Conservation (phyloP, 2,888 invertebrate genomes). For the Pomacea canaliculata region DNA sequence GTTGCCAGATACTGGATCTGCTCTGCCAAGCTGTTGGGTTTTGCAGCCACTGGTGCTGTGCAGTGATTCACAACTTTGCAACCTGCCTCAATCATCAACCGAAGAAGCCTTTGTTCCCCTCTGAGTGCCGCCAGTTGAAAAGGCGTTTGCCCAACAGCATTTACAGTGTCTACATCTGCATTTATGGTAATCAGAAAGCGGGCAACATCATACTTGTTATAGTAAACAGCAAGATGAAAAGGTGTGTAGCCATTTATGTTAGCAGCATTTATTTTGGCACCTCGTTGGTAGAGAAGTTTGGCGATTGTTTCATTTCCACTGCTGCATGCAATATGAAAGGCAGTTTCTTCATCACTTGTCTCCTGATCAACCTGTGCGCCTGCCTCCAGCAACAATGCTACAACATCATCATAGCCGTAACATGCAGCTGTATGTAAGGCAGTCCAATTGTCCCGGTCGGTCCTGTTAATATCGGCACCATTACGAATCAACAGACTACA, state of each 20-base stretch:
- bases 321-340: constrained; percentile 59
- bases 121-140: constrained; percentile 53
- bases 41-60: constrained; percentile 39
- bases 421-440: constrained; percentile 62
- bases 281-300: constrained; percentile 43
- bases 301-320: constrained; percentile 50
- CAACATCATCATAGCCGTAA: constrained; percentile 52
- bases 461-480: constrained; percentile 52
- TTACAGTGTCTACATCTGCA: constrained; percentile 50
- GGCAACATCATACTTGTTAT: constrained; percentile 52
- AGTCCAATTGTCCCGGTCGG: constrained; percentile 62
- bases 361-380: constrained; percentile 48
- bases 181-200: constrained; percentile 50
- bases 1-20: constrained; percentile 36
- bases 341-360: constrained; percentile 54
- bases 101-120: constrained; percentile 42
- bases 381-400: constrained; percentile 46
- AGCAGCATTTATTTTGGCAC: constrained; percentile 43
- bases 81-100: constrained; percentile 50
- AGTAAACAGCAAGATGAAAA: constrained; percentile 57
- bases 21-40: constrained; percentile 28
- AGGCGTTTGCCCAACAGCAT: constrained; percentile 45
- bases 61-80: constrained; percentile 48
- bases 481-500: constrained; percentile 47
- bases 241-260: constrained; percentile 56